Conservation (phyloP, 2,888 invertebrate genomes). For the Pantelozetes paolii region DNA sequence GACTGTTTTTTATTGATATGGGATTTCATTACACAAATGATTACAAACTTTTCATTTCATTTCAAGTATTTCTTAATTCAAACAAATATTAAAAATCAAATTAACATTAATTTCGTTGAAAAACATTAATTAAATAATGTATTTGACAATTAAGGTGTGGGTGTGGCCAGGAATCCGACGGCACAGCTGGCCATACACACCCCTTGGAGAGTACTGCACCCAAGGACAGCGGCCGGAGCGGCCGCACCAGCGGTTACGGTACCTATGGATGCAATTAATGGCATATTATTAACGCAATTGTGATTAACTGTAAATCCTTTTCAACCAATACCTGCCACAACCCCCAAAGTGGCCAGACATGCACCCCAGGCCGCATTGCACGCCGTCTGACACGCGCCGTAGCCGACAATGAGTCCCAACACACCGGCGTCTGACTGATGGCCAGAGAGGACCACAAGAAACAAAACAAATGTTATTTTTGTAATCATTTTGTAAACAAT, state of each 20-base stretch:
- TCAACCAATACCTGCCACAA: not conserved
- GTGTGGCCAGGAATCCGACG: not conserved
- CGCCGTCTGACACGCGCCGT: conserved; percentile 5
- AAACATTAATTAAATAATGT: too few relatives aligned
- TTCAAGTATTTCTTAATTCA: too few relatives aligned
- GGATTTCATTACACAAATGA: too few relatives aligned
- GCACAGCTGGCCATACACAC: not conserved
- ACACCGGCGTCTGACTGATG: not conserved
- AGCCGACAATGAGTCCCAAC: not conserved
- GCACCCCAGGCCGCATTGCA: conserved; percentile 19
- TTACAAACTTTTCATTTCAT: too few relatives aligned
- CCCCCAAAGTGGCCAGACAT: not conserved
- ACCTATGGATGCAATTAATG: not conserved
- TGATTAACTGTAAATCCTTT: too few relatives aligned
- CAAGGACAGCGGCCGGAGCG: not conserved
- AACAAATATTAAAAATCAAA: too few relatives aligned
- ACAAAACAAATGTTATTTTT: not conserved
- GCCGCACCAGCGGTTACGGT: not conserved
- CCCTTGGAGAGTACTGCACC: not conserved
- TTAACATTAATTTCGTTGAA: too few relatives aligned
- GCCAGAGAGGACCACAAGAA: not conserved
- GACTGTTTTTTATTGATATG: too few relatives aligned
- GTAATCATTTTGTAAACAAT: not conserved
- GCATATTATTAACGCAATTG: too few relatives aligned
- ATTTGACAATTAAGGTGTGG: not conserved